Base-by-base conservation (phyloP, 1,140 invertebrate genomes). In the Drosophila murphyi region DNA sequence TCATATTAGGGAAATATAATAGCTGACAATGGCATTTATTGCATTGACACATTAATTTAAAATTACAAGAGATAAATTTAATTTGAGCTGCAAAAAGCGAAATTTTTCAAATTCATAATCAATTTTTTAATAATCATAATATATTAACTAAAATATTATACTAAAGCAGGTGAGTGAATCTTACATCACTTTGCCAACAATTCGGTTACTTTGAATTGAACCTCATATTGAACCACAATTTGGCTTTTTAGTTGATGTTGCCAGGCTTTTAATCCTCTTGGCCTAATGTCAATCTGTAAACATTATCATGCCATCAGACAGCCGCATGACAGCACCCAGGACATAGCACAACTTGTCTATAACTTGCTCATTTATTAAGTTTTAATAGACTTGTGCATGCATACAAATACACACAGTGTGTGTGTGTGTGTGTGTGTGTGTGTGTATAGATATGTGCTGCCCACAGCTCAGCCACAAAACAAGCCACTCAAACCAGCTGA, bases 351-450 rank as follows among this genome's bases (percentile, higher is more conserved):
- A 64, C 55, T 59, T 68, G 72, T 62, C 78, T 59, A 63, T 51
- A 87, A 78, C 71, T 43, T 70, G 60, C 67, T 76, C 82, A 82
- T 87, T 86, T 87, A 87, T 86, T 82, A 87, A 86, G 70, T 76
- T 68, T 63, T 86, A 86, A 86, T 87, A 78, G 74, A 82, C 82
- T 74, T 59, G 32, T 62, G 31, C 60, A 61, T 50, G 60, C 55
- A 35, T 39, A 37, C 39, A 28, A 45, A 28, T 6, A 43, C 37
- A 39, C 2, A 39, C 37, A 41, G 39, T 41, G 10, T 55, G 29
- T 31, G 20, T 8, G 47, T 10, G 7, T 50, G 47, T 50, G 47
- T 50, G 7, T 50, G 12, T 47, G 3, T 47, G 1, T 47, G 47
- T 50, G 28, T 48, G 48, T 50, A 7, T 20, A 39, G 7, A 32